Conservation (phyloP, 2,888 invertebrate genomes). For the Acanthoscelides obtectus region DNA sequence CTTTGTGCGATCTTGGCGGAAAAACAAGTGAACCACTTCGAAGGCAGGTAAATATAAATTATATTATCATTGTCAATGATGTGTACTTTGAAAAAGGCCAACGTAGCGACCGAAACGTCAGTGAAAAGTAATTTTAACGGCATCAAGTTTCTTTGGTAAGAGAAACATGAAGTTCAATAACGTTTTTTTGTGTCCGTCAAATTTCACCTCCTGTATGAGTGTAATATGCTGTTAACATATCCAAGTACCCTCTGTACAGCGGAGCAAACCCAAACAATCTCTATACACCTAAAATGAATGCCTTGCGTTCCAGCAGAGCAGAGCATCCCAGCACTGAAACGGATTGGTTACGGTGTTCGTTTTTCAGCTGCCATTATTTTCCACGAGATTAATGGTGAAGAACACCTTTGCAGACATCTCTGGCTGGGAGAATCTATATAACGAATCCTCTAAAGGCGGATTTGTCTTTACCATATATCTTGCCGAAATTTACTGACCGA, state of each 20-base stretch:
- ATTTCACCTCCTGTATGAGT: too few relatives aligned
- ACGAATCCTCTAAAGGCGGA: neutral
- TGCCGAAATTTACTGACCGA: neutral
- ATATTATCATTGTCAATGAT: too few relatives aligned
- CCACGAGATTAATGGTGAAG: neutral
- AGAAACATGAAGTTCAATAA: too few relatives aligned
- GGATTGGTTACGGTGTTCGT: neutral
- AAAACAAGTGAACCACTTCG: too few relatives aligned
- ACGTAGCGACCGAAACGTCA: too few relatives aligned
- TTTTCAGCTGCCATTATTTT: neutral
- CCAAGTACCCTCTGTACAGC: neutral
- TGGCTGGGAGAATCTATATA: neutral
- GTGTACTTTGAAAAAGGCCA: too few relatives aligned
- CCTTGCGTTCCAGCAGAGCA: neutral
- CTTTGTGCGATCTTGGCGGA: too few relatives aligned
- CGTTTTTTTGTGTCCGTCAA: too few relatives aligned
- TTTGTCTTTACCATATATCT: neutral
- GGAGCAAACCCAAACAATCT: neutral
- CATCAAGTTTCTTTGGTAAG: too few relatives aligned
- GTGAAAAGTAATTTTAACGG: too few relatives aligned
- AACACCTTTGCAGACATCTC: neutral
- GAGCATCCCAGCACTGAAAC: neutral
- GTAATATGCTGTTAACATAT: too few relatives aligned
- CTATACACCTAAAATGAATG: neutral
- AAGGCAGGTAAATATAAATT: too few relatives aligned